Evolutionary conservation across 2,888 invertebrate species (phyloP), one percentile per base, ranked within the genome.

Genomic region (Cephus nigrinus): DNA sequence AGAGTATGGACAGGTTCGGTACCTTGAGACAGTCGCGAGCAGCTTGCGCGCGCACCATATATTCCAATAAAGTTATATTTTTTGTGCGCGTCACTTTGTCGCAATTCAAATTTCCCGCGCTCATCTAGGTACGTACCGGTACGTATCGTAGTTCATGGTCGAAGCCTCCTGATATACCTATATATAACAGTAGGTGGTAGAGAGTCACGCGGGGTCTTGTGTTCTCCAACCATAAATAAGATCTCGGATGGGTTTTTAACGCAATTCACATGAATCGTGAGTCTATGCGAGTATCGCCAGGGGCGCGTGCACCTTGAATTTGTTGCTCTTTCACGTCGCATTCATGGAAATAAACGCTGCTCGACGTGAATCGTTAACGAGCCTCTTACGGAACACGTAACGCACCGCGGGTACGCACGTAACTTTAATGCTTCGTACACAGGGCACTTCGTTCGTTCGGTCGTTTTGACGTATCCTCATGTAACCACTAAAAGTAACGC

Each of bases 261-360:
- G 71, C 71, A 33, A 71, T 71, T 33, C 71, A 71, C 31, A 71
- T 71, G 71, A 71, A 71, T 71, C 71, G 71, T 33, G 71, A 71
- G 12, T 71, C 71, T 23, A 55, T 23, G 55, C 55, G 55, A 55
- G 55, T 55, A 23, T 33, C 71, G 71, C 71, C 71, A 33, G 71
- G 71, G 71, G 71, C 71, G 71, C 71, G 71, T 33, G 71, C 71
- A 71, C 71, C 71, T 71, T 33, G 71, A 71, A 71, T 71, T 71
- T 71, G 71, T 71, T 71, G 71, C 71, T 71, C 71, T 71, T 71
- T 71, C 71, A 71, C 71, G 71, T 71, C 71, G 71, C 71, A 71
- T 71, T 71, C 71, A 33, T 71, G 71, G 71, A 71, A 71, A 71
- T 71, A 33, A 71, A 71, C 33, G 71, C 12, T 31, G 30, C 71